Evolutionary conservation across 2,888 invertebrate genomes (phyloP).

Genomic region (Mylabris sibirica): DNA sequence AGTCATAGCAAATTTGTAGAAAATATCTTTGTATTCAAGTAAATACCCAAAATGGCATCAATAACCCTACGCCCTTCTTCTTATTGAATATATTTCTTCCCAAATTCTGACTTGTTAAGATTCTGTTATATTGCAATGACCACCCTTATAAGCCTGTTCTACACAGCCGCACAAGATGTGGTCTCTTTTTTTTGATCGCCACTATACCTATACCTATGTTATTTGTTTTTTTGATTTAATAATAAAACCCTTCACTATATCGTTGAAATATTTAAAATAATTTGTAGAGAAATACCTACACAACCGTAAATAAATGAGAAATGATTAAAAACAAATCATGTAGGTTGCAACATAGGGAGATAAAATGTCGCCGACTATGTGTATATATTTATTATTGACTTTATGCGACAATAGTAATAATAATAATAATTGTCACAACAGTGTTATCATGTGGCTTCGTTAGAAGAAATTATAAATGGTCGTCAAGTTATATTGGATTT

Average conservation of each 20-base stretch:
- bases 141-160: too few species aligned
- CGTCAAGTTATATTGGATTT: background rate
- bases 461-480: constrained; percentile 2
- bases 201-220: too few species aligned
- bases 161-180: too few species aligned
- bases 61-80: too few species aligned
- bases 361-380: background rate
- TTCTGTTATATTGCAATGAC: too few species aligned
- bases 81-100: too few species aligned
- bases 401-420: background rate
- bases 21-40: too few species aligned
- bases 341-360: background rate
- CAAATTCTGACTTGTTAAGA: too few species aligned
- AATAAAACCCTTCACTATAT: background rate
- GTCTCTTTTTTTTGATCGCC: too few species aligned
- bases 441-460: background rate
- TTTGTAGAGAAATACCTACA: background rate
- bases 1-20: too few species aligned
- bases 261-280: constrained; percentile 1
- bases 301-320: background rate
- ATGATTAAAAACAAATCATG: background rate
- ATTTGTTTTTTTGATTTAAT: background rate
- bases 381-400: background rate
- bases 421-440: background rate
- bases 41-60: too few species aligned